Conservation (phyloP, 2,113 vertebrate genomes). For the Pelusios castaneus region DNA sequence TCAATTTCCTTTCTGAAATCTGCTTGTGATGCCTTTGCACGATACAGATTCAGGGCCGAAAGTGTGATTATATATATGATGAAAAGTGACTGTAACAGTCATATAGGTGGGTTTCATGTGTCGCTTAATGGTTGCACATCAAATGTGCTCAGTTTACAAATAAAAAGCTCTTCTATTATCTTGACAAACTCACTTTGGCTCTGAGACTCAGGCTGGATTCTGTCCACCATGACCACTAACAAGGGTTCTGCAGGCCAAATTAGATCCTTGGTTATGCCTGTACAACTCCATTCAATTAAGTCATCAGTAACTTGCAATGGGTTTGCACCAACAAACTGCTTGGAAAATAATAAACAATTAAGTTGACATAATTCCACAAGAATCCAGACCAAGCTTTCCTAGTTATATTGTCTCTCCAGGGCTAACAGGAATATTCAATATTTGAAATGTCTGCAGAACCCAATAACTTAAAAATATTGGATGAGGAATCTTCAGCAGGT, state of each 20-base stretch:
- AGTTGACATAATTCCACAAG: neutral
- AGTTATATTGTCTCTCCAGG: neutral
- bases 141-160: neutral
- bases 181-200: neutral
- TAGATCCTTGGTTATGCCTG: neutral
- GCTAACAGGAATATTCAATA: neutral
- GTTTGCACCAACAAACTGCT: neutral
- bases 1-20: conserved; percentile 21
- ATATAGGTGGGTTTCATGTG: neutral
- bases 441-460: neutral
- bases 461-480: neutral
- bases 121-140: neutral
- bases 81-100: neutral
- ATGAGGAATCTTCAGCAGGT: neutral
- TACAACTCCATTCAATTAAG: neutral
- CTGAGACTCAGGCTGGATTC: conserved; percentile 8
- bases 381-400: neutral
- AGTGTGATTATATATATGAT: accelerated
- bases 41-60: neutral
- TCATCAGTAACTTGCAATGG: neutral
- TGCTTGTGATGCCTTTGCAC: neutral
- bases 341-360: neutral
- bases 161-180: neutral
- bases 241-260: neutral
- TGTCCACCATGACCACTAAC: neutral